Conservation (phyloP, 2,797 vertebrate species). For the Sphenodon punctatus region DNA sequence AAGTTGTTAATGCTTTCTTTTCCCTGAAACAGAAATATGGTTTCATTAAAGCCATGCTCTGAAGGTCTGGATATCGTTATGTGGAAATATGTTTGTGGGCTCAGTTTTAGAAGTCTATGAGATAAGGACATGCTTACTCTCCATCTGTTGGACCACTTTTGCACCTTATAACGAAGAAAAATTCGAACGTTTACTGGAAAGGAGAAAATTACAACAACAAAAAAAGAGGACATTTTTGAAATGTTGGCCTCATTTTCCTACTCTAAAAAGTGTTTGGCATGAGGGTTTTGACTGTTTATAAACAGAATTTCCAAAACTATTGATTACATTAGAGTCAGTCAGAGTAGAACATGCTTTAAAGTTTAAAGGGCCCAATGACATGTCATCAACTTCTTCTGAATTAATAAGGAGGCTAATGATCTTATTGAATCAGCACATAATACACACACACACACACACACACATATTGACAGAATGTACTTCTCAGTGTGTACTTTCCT, state of each 20-base stretch:
- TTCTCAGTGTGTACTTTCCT: neutral
- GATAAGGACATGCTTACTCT: no score
- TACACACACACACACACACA: neutral
- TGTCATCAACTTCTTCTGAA: constrained; percentile 22
- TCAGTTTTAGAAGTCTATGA: no score
- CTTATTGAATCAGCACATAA: neutral
- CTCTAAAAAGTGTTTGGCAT: constrained; percentile 27
- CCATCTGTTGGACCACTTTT: no score
- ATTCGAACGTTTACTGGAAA: no score
- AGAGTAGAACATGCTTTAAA: constrained; percentile 1
- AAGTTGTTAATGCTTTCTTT: constrained; percentile 52
- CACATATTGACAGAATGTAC: neutral
- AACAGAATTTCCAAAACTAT: constrained; percentile 6
- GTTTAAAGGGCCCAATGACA: neutral
- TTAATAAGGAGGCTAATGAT: neutral
- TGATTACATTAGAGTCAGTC: constrained; percentile 18
- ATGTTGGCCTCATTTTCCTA: neutral
- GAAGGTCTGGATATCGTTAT: neutral
- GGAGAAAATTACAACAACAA: constrained; percentile 19
- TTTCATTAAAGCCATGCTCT: constrained; percentile 23
- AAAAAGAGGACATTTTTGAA: constrained; percentile 37
- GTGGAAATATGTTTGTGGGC: no score
- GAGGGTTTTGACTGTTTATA: constrained; percentile 40
- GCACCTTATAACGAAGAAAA: no score
- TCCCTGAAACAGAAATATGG: constrained; percentile 33